A percentile compares a stretch with the other conserved stretches of the same genome.
phyloP scores from a whole-genome alignment of 2,888 invertebrate genomes.

The Cosmia trapezina region DNA sequence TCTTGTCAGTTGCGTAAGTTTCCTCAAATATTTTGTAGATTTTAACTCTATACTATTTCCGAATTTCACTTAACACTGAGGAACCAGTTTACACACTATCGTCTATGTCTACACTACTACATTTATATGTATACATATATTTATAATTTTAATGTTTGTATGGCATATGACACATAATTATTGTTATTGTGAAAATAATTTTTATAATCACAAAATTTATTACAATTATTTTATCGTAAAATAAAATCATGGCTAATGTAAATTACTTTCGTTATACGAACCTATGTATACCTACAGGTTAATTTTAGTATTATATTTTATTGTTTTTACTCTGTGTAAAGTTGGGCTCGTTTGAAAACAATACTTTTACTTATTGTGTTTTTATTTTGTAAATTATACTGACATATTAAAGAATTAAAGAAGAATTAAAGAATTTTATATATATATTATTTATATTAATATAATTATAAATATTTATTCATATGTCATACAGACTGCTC shows the following conservation, averaged over 20 bases:
- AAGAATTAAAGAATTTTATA: too few species aligned
- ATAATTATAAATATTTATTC: slow-evolving; percentile 33
- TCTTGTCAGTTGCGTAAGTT: slow-evolving; percentile 46
- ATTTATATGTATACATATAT: slow-evolving; percentile 67
- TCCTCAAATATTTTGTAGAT: slow-evolving; percentile 54
- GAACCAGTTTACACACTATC: slow-evolving; percentile 73
- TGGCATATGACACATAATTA: slow-evolving; percentile 58
- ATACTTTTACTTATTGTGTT: slow-evolving; percentile 13
- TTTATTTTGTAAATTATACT: slow-evolving; percentile 29
- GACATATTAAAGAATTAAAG: too few species aligned
- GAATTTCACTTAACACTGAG: slow-evolving; percentile 72
- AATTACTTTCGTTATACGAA: slow-evolving; percentile 14
- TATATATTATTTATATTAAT: slow-evolving; percentile 22
- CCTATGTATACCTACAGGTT: slow-evolving; percentile 18
- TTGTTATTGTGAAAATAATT: slow-evolving; percentile 9
- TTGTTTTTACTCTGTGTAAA: slow-evolving; percentile 15
- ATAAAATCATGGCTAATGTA: neutral
- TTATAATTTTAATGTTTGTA: slow-evolving; percentile 68
- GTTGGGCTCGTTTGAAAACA: slow-evolving; percentile 7
- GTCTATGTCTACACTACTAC: slow-evolving; percentile 65
- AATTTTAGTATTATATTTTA: slow-evolving; percentile 12
- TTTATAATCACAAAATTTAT: slow-evolving; percentile 4
- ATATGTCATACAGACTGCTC: slow-evolving; percentile 70
- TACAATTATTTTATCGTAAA: neutral
- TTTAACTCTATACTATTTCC: slow-evolving; percentile 59